Evolutionary conservation across 2,888 invertebrate genomes (phyloP).

Genomic region (Campaea margaritaria): DNA sequence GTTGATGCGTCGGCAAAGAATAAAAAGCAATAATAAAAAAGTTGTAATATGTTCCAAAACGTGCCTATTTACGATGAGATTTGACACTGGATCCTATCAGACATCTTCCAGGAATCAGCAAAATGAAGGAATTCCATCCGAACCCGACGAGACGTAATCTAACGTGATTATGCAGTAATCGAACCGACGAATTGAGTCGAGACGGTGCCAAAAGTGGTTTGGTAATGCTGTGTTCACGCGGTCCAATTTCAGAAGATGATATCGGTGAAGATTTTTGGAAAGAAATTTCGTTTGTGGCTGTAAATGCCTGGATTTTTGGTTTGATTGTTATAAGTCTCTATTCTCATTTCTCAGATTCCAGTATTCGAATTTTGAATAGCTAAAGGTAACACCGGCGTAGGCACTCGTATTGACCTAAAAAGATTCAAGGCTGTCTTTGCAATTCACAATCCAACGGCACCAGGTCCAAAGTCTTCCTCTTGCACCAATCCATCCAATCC

Average conservation of each 20-base stretch:
- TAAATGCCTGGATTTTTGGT: background rate
- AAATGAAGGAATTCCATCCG: slow-evolving; percentile 47
- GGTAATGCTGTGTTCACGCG: slow-evolving; percentile 31
- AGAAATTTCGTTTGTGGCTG: slow-evolving; percentile 10
- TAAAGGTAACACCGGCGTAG: no score
- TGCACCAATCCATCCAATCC: no score
- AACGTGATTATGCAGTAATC: slow-evolving; percentile 51
- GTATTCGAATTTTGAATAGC: no score
- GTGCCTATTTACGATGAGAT: background rate
- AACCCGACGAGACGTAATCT: slow-evolving; percentile 47
- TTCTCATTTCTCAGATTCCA: no score
- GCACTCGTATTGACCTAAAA: no score
- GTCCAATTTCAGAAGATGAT: slow-evolving; percentile 17
- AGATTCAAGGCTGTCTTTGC: no score
- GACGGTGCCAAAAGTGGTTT: slow-evolving; percentile 45
- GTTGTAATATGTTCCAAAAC: no score
- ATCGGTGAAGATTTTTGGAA: slow-evolving; percentile 11
- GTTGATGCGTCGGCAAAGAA: no score
- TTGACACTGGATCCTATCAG: slow-evolving; percentile 24
- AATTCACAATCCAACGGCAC: no score
- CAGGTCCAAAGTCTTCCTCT: no score
- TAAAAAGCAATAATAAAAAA: no score
- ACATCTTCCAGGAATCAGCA: slow-evolving; percentile 38
- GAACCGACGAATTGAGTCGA: slow-evolving; percentile 47
- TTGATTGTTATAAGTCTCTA: background rate